These are phyloP conservation scores for Plutomurus gul DNA, from an alignment of 1,140 invertebrate species.

Conservation along the genomic window DNA sequence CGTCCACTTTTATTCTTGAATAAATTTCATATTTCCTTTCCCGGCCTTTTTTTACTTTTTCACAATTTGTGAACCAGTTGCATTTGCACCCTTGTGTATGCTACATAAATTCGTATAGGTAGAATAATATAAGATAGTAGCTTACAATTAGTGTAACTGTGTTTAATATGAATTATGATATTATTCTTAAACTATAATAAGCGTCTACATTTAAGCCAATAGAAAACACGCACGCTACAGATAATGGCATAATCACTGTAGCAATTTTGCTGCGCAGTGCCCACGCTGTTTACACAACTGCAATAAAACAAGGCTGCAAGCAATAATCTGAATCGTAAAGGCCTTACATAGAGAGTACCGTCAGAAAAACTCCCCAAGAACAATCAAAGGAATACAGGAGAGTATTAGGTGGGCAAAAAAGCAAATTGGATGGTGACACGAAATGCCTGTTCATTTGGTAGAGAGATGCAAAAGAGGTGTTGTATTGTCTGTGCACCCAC, in stretches of 20 bases:
- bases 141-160: too few relatives aligned
- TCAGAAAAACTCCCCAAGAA: too few relatives aligned
- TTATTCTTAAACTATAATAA: background rate
- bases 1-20: background rate
- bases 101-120: too few relatives aligned
- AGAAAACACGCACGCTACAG: too few relatives aligned
- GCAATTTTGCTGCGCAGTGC: background rate
- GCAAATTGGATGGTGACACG: background rate
- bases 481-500: background rate
- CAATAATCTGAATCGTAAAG: conserved; percentile 12
- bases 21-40: background rate
- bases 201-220: background rate
- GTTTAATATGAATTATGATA: too few relatives aligned
- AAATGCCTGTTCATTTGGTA: background rate
- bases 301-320: background rate
- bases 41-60: background rate
- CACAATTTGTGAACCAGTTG: background rate
- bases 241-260: conserved; percentile 10
- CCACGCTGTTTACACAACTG: background rate
- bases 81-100: background rate
- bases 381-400: background rate
- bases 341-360: background rate
- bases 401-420: background rate
- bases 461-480: background rate
- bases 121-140: too few relatives aligned